These are phyloP conservation scores for Brienomyrus brachyistius DNA, from an alignment of 2,113 vertebrate species.

Conservation along the genomic window DNA sequence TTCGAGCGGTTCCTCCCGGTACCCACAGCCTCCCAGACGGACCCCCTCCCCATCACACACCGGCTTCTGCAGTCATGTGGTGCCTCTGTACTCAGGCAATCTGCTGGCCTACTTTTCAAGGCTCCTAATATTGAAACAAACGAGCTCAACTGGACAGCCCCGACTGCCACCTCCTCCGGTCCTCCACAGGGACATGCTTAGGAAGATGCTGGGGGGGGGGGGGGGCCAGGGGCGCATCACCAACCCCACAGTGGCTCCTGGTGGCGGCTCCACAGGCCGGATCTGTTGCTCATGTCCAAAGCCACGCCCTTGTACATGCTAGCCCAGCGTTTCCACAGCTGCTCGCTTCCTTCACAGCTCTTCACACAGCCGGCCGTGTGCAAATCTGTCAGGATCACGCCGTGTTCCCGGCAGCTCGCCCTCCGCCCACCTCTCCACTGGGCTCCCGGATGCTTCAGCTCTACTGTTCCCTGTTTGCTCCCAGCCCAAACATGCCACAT, in stretches of 20 bases:
- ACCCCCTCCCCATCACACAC: no score
- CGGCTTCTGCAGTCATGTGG: background rate
- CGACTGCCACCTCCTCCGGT: background rate
- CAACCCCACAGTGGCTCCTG: background rate
- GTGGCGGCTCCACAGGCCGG: background rate
- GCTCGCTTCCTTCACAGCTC: background rate
- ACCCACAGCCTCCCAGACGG: background rate
- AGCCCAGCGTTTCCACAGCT: background rate
- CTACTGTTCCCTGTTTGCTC: background rate
- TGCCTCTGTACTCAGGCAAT: background rate
- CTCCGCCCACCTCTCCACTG: background rate
- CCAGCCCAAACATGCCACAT: background rate
- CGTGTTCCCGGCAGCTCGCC: background rate
- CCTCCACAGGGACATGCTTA: background rate
- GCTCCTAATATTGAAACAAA: background rate
- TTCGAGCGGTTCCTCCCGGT: background rate
- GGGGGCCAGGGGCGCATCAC: background rate
- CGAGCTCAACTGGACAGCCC: background rate
- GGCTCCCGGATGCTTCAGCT: background rate
- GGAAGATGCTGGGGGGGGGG: background rate
- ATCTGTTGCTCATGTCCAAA: background rate
- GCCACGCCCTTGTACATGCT: background rate
- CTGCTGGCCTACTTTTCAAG: slow-evolving; percentile 3
- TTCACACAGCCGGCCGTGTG: background rate
- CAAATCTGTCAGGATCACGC: background rate